These are phyloP conservation scores for Graptemys geographica DNA, from an alignment of 2,797 vertebrate genomes.

Conservation along the genomic window DNA sequence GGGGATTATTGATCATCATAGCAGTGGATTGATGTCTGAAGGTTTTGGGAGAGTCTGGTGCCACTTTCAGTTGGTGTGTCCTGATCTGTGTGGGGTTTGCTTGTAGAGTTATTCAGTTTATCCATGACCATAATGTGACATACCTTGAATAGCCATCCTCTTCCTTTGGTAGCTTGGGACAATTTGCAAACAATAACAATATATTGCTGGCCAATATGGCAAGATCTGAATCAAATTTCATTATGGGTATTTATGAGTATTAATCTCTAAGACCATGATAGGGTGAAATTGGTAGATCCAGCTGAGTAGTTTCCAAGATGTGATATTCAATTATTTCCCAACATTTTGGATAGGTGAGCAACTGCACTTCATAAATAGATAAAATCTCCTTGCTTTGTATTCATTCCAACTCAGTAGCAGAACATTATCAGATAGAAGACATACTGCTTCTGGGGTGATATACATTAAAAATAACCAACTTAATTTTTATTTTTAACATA, in stretches of 20 bases:
- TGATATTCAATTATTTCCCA: neutral
- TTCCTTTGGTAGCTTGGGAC: neutral
- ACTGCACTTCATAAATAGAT: neutral
- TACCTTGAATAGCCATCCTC: neutral
- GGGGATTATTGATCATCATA: neutral
- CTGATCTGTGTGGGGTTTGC: neutral
- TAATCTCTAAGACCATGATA: neutral
- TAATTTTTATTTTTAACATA: neutral
- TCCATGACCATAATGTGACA: neutral
- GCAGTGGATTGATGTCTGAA: neutral
- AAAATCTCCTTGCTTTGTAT: neutral
- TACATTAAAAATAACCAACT: neutral
- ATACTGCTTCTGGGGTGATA: neutral
- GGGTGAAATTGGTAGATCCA: neutral
- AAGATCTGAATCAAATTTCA: neutral
- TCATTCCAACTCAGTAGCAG: neutral
- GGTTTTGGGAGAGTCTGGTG: neutral
- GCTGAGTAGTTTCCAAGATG: neutral
- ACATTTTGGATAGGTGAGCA: neutral
- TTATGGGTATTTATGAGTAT: neutral
- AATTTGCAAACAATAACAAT: neutral
- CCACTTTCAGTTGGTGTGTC: neutral
- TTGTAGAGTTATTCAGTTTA: neutral
- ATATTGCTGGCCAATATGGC: neutral
- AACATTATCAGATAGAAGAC: neutral